Base-by-base conservation (phyloP, 92 coral and sea anemone species). In the Epizoanthus scotinus region DNA sequence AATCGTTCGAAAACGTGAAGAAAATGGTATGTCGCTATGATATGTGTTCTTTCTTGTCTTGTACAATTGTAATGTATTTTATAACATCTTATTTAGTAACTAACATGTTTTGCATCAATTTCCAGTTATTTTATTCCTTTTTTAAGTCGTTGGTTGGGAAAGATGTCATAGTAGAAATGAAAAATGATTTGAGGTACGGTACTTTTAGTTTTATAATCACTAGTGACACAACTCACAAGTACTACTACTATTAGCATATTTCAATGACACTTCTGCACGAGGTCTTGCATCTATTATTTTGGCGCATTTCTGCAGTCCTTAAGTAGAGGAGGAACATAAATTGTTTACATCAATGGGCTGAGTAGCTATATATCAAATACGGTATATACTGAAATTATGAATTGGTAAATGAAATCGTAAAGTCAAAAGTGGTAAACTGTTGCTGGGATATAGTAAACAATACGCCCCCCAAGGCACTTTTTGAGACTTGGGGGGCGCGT, bases 131-230 rank as follows among this genome's bases (percentile, higher is more conserved):
- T 73, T 95, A 95, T 86, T 95, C 98, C 25, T 95, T 95, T 73
- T 95, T 95, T 89, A 95, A 95, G 92, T 95, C 98, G 15, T 72
- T 95, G 87, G 98, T 95, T 73, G 98, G 98, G 49, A 95, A 95
- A 89, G 98, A 95, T 79, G 98, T 95, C 47, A 95, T 95, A 59
- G 97, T 95, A 9, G 98, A 95, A 84, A 86, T 95, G 44, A 95
- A 95, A 78, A 95, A 95, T 78, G 98, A 95, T 66, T 83, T 95
- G 67, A 95, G 98, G 98, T 94, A 75, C 9, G 73, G 28, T 7
- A 72, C 6, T 18, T 21, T 63, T 50, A 9, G 67, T 56, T 19
- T 0, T 34, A 0, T 24, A 34, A 19, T 65, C 57, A n/a, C n/a
- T n/a, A n/a, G n/a, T n/a, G n/a, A n/a, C n/a, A n/a, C n/a, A n/a